phyloP scores from a whole-genome alignment of 2,888 invertebrate genomes.

The Polydrusus pterygomalis region DNA sequence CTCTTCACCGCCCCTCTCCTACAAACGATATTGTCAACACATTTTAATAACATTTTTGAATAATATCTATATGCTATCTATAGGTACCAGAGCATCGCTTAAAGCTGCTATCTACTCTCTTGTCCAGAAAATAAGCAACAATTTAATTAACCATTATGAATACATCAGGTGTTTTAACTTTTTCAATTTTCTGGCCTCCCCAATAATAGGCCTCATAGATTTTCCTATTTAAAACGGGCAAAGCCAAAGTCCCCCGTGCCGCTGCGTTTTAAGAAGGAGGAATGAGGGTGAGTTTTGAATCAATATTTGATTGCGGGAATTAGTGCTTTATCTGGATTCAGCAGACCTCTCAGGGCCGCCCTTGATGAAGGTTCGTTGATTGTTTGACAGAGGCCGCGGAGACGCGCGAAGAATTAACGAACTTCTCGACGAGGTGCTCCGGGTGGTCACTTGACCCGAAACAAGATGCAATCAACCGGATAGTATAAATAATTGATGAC shows the following conservation, averaged over 20 bases:
- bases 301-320: slow-evolving; percentile 74
- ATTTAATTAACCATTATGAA: no score
- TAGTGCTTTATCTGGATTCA: slow-evolving; percentile 73
- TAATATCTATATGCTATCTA: no score
- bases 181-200: slow-evolving; percentile 30
- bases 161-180: no score
- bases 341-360: slow-evolving; percentile 69
- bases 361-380: slow-evolving; percentile 73
- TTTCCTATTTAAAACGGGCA: slow-evolving; percentile 54
- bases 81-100: no score
- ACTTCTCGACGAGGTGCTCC: slow-evolving; percentile 46
- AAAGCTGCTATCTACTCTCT: no score
- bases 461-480: slow-evolving; percentile 47
- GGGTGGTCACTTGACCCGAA: slow-evolving; percentile 48
- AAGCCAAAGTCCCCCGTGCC: slow-evolving; percentile 27
- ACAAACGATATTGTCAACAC: no score
- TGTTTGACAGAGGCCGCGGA: slow-evolving; percentile 70
- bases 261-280: slow-evolving; percentile 66
- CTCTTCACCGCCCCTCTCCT: no score
- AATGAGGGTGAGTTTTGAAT: slow-evolving; percentile 72
- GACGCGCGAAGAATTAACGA: slow-evolving; percentile 56
- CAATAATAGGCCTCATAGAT: slow-evolving; percentile 53
- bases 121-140: no score
- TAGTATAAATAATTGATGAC: slow-evolving; percentile 38
- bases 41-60: no score